Conservation (phyloP, 2,797 vertebrate species). For the Pangasius sanitwongsei region DNA sequence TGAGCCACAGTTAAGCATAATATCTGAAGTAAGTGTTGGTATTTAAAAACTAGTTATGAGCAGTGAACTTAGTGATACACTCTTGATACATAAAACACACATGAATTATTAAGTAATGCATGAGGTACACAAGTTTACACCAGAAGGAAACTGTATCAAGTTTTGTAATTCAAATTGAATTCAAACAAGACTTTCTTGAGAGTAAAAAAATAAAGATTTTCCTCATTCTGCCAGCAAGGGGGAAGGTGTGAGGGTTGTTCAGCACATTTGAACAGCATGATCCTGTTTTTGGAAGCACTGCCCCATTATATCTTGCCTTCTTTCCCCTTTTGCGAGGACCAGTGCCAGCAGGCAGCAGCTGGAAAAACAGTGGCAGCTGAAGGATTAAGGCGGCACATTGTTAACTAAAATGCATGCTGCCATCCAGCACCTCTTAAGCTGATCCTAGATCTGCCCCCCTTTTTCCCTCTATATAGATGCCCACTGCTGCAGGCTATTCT, state of each 20-base stretch:
- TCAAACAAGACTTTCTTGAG: not conserved
- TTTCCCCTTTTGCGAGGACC: constrained; percentile 53
- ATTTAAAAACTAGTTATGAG: not conserved
- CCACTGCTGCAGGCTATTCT: constrained; percentile 50
- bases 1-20: not conserved
- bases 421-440: constrained; percentile 63
- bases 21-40: not conserved
- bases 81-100: not conserved
- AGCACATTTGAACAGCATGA: constrained; percentile 30
- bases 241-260: constrained; percentile 28
- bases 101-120: not conserved
- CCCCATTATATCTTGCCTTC: constrained; percentile 55
- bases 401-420: constrained; percentile 64
- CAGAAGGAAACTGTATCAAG: not conserved
- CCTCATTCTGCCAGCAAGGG: not conserved
- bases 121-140: not conserved
- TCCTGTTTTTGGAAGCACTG: constrained; percentile 49
- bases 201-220: not conserved
- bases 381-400: constrained; percentile 69
- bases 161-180: not conserved
- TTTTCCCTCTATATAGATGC: constrained; percentile 50
- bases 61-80: not conserved
- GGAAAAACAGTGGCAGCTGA: constrained; percentile 64
- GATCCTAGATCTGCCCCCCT: constrained; percentile 62
- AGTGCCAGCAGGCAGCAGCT: constrained; percentile 69